Base-by-base conservation (phyloP, 2,888 invertebrate genomes). In the Philhelius pedissequus region DNA sequence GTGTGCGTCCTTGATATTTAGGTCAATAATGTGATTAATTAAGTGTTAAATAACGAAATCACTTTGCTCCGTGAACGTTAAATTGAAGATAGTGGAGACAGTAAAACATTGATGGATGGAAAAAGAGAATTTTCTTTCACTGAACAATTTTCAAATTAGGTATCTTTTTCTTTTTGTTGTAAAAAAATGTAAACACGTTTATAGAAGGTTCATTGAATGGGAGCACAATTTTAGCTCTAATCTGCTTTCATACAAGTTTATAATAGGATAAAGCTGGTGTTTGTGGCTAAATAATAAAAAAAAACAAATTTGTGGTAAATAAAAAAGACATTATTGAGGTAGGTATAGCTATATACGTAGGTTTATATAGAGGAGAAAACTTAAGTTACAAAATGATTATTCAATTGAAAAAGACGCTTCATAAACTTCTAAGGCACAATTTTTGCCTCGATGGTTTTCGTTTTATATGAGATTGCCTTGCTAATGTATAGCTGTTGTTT, bases 11-110 rank as follows among this genome's bases (percentile, higher is more conserved):
- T 70, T 75, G 80, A 70, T 48, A 81, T 70, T 54, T 77, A 54
- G 68, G 73, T 83, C 78, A 78, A 83, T 78, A 78, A 64, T 69
- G 69, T 78, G 78, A 74, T 78, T 83, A 83, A 83, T 78, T 83
- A 83, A 83, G 82, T 77, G 82, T 78, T 83, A 69, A 74, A 74
- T 74, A 74, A 69, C 25, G 50, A 62, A 73, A 77, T 48, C 73
- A 54, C 60, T 73, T 50, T 54, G 30, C 32, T 66, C 38, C 15
- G 40, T 64, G 50, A 50, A 35, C 68, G 50, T 18, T 15, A 52
- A 64, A 45, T 70, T 43, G 20, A 56, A 20, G 54, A 70, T 70
- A 38, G 48, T 25, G 25, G 27, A 62, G 43, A 62, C 62, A 64
- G 56, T 15, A 56, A 27, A 60, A 40, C 56, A 60, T 38, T 74